Evolutionary conservation across 1,140 invertebrate species (phyloP).

Genomic region (Drosophila hydei): DNA sequence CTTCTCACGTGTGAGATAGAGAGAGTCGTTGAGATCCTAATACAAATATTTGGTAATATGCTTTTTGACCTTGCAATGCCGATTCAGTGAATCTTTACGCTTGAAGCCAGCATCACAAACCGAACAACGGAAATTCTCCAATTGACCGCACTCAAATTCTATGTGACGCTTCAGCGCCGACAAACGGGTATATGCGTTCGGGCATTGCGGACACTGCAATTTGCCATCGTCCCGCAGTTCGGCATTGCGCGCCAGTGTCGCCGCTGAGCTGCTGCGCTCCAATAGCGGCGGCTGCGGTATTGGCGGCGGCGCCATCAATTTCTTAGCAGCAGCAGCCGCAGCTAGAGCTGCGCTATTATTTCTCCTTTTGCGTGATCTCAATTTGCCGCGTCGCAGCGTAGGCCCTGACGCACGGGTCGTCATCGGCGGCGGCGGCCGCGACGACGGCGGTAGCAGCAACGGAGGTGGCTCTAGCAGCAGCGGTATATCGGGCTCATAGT

Average conservation of each 20-base stretch:
- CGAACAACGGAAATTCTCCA: conserved; percentile 66
- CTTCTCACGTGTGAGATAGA: background rate
- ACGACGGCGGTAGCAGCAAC: conserved; percentile 7
- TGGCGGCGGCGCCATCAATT: conserved; percentile 26
- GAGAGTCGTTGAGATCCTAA: conserved; percentile 36
- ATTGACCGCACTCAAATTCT: conserved; percentile 60
- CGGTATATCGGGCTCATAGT: conserved; percentile 58
- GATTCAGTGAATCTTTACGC: conserved; percentile 79
- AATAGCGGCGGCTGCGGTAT: conserved; percentile 23
- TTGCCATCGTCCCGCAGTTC: conserved; percentile 62
- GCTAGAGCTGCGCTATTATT: background rate
- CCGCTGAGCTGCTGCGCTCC: conserved; percentile 57
- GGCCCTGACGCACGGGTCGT: conserved; percentile 15
- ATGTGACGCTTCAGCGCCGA: conserved; percentile 76
- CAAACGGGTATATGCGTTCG: conserved; percentile 66
- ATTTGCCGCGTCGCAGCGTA: conserved; percentile 51
- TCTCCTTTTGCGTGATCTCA: conserved; percentile 59
- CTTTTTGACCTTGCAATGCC: conserved; percentile 83
- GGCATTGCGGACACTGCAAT: conserved; percentile 71
- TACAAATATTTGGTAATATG: conserved; percentile 72
- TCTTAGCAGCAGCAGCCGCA: conserved; percentile 17
- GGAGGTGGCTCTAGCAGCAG: conserved; percentile 18
- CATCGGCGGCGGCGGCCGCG: conserved; percentile 12
- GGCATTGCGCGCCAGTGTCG: conserved; percentile 58
- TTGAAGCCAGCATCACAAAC: conserved; percentile 74